A percentile compares a stretch with the other conserved stretches of the same genome.
These are phyloP conservation scores for Helleia helle DNA, from an alignment of 2,888 invertebrate species.

Conservation along the genomic window DNA sequence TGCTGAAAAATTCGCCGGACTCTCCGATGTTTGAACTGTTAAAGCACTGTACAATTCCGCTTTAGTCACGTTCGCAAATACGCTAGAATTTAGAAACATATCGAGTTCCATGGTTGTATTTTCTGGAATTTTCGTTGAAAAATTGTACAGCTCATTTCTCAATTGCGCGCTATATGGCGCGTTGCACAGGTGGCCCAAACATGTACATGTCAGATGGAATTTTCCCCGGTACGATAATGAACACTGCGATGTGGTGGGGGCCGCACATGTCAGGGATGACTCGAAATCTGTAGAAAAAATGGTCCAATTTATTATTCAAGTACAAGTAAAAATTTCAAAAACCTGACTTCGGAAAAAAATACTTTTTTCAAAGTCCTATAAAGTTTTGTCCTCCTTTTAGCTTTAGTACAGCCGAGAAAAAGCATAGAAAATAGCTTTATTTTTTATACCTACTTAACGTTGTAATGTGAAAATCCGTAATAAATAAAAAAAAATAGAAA, in stretches of 20 bases:
- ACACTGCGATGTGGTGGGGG: conserved; percentile 33
- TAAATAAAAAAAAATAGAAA: no score
- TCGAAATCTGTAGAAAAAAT: conserved; percentile 40
- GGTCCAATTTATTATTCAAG: no score
- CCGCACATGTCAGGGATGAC: conserved; percentile 40
- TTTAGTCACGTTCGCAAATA: conserved; percentile 35
- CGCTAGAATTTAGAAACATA: conserved; percentile 36
- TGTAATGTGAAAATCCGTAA: no score
- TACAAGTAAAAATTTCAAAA: no score
- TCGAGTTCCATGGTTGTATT: conserved; percentile 32
- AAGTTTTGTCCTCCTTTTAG: no score
- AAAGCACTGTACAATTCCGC: conserved; percentile 34
- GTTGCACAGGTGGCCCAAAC: conserved; percentile 46
- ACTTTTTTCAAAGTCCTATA: no score
- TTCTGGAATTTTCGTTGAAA: conserved; percentile 26
- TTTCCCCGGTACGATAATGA: conserved; percentile 33
- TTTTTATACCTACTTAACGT: no score
- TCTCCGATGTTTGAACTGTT: conserved; percentile 21
- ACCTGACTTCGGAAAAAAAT: no score
- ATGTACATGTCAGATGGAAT: conserved; percentile 44
- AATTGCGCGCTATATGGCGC: conserved; percentile 39
- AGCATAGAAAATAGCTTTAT: no score
- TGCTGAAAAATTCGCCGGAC: neutral
- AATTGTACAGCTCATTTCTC: conserved; percentile 39
- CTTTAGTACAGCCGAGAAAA: no score